Base-by-base conservation (phyloP, 1,140 invertebrate genomes). In the Meloidogyne exigua region DNA sequence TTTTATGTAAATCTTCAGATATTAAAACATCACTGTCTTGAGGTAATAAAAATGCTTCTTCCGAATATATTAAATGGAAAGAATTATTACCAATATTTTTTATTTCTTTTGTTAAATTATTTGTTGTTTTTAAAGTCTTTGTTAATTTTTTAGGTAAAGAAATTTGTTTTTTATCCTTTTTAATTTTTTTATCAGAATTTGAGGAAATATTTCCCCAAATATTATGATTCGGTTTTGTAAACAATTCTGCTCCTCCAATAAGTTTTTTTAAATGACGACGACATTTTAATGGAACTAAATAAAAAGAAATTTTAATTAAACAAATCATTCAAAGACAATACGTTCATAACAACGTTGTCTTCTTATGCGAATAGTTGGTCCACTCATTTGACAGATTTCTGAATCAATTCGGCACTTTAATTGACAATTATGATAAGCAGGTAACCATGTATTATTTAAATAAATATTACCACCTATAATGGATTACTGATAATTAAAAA, bases 381-480 rank as follows among this genome's bases (percentile, higher is more conserved):
- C 42, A 36, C 21, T 44, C 68, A 79, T 79, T 62, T 79, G 77
- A 44, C 77, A 79, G 74, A 79, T 79, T 42, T 79, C 69, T 23
- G 65, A 42, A 49, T 62, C 71, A 32, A 78, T 65, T 1, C 36
- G 66, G 26, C 77, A 79, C 44, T 78, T 63, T 57, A 79, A 63
- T n/a, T 80, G 25, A 21, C 77, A 79, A 25, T 79, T 79, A 23
- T 72, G 39, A 28, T 69, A 75, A 32, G 77, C 77, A 32, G 77
- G 77, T 44, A 79, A 23, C 77, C 77, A 79, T 11, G 78, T 36
- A 4, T 69, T 12, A 76, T 79, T 63, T 21, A 21, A 32, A 70
- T 81, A 79, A 71, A 79, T 79, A 42, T 79, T 65, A 26, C 77
- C 77, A 44, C 77, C 78, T 79, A 73, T 39, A 26, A 25, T 25